Base-by-base conservation (phyloP, 2,113 vertebrate species). In the Sphaerodactylus townsendi region DNA sequence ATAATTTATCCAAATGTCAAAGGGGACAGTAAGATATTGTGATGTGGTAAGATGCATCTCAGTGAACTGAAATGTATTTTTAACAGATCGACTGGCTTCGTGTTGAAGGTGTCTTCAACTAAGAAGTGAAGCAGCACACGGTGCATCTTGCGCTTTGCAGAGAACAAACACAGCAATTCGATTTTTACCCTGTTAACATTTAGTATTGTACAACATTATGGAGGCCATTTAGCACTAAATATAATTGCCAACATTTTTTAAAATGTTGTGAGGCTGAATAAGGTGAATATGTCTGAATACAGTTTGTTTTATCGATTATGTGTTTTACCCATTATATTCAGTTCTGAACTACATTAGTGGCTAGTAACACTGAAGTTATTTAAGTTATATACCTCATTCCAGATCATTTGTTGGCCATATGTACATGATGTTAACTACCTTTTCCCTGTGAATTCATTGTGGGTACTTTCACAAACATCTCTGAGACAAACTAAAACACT, bases 131-230 rank as follows among this genome's bases (percentile, higher is more conserved):
- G 78, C 56, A 59, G 33, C 10, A 73, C 72, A 46, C 3, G 68
- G 1, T 72, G 46, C 48, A 17, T 39, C 48, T 87, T 82, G 14
- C 82, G 1, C 25, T 89, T 92, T 75, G 59, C 19, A 85, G 48
- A 68, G 14, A 74, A 56, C 44, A 72, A 59, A 81, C 79, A 9
- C 28, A 73, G 8, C 33, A 80, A 75, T 82, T 77, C 83, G 79
- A 82, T 46, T 70, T 41, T n/a, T 79, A 62, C 46, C 4, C 35
- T 37, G 19, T 46, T 53, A 35, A 28, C 9, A 10, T 28, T 82
- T 41, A 17, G 11, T 68, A 9, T 25, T 83, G 37, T 8, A 73
- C 9, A 75, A 56, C 33, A 4, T 14, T 81, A 19, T 3, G 69
- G 4, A 69, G 50, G 37, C 46, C 77, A 84, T 66, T 37, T 73